Percentiles rank a stretch among this genome's conserved stretches.
These are phyloP conservation scores for Aphelocoma coerulescens DNA, from an alignment of 2,113 vertebrate species.

Conservation along the genomic window DNA sequence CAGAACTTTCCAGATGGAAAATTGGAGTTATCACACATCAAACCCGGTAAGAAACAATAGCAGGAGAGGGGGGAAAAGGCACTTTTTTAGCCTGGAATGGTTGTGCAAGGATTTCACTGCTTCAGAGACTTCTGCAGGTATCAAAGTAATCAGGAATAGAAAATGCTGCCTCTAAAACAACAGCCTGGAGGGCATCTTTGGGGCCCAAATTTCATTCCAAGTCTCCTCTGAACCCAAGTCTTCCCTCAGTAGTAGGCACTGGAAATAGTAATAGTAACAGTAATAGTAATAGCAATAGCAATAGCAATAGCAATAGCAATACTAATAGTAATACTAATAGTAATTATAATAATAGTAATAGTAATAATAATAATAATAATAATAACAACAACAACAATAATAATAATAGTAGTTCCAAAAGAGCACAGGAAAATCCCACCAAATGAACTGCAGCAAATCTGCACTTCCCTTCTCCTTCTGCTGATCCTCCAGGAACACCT, in stretches of 20 bases:
- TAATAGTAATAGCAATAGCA: no score
- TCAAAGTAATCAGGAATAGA: neutral
- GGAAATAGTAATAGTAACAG: accelerated
- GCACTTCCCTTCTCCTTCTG: neutral
- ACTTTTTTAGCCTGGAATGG: neutral
- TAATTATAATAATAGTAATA: accelerated
- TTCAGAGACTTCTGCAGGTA: neutral
- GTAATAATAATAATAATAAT: neutral
- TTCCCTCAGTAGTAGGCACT: neutral
- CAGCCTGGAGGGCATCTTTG: neutral
- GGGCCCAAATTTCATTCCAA: neutral
- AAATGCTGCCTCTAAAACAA: neutral
- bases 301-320: neutral
- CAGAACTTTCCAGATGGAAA: conserved; percentile 53
- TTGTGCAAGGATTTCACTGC: neutral
- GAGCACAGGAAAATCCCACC: neutral
- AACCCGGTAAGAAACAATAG: neutral
- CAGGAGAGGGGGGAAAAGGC: neutral
- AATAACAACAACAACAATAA: no score
- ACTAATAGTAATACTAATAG: accelerated
- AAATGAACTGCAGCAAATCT: neutral
- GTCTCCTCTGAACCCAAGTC: neutral
- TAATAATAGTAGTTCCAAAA: neutral
- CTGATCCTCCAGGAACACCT: neutral
- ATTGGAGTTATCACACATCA: conserved; percentile 43